Conservation (phyloP, 2,888 invertebrate species). For the Dryococelus australis region DNA sequence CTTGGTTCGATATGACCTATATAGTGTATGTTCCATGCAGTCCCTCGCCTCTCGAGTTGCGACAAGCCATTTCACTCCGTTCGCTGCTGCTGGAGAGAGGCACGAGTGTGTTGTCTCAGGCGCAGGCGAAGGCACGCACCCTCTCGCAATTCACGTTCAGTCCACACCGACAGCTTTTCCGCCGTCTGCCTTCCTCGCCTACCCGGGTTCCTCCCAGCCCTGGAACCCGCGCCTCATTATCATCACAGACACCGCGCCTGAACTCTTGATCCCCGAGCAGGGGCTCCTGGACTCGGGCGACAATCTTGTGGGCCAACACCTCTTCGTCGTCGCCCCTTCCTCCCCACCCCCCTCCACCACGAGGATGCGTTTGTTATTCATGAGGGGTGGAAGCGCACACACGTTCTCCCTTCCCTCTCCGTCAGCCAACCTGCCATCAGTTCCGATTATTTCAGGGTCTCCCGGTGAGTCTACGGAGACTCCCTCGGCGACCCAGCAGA, state of each 20-base stretch:
- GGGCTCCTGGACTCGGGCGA: background rate
- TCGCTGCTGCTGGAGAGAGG: too few species aligned
- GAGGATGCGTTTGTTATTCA: background rate
- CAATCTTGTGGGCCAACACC: background rate
- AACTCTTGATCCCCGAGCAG: background rate
- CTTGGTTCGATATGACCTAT: too few species aligned
- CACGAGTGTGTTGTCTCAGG: too few species aligned
- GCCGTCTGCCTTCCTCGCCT: too few species aligned
- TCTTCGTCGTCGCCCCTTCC: background rate
- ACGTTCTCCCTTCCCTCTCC: background rate
- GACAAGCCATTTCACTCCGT: too few species aligned
- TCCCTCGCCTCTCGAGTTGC: too few species aligned
- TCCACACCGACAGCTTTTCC: too few species aligned
- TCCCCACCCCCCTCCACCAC: background rate
- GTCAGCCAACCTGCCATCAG: background rate
- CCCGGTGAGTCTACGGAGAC: background rate
- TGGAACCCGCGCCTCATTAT: background rate
- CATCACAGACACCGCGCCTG: background rate
- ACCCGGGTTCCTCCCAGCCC: background rate
- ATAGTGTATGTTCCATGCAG: too few species aligned
- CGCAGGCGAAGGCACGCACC: too few species aligned
- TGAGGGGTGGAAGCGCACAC: background rate
- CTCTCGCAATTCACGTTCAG: too few species aligned
- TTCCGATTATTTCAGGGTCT: constrained; percentile 7
- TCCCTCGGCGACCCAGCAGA: too few species aligned